Evolutionary conservation across 1,140 invertebrate species (phyloP), one percentile per base, ranked within the genome.

Genomic region (Cydia fagiglandana): DNA sequence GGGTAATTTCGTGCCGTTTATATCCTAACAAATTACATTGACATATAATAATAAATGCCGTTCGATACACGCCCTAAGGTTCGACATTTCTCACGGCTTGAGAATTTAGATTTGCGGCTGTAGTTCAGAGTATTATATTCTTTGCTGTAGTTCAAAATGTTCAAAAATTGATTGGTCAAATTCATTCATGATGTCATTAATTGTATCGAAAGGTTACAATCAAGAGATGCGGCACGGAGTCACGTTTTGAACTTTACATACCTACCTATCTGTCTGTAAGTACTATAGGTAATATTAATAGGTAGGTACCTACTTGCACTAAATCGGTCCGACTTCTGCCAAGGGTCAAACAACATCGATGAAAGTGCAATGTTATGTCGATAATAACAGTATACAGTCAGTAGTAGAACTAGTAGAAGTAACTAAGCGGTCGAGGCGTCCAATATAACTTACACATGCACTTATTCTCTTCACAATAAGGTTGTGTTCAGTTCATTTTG

Each of bases 301-400:
- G 38, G 38, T 41, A 34, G 34, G 5, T 6, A 47, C 2, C 12
- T 47, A 15, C 15, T 56, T 17, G n/a, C 6, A 56, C 5, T 68
- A 15, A 10, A 68, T 38, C 24, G 34, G 12, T 6, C 64, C 20
- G 20, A 6, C 24, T 20, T 24, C 20, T 13, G 15, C 53, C n/a
- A 9, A 56, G n/a, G 53, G 53, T 56, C 53, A 56, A 50, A 50
- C 12, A 50, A 56, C 53, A 56, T 56, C 53, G 53, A 56, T 56
- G 53, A 56, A 56, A 56, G 53, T 56, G 15, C 53, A 20, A 56
- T 17, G 53, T 17, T 56, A 56, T 17, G 53, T 17, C 53, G 53
- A 56, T 56, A 56, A 56, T 56, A 56, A 56, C 53, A n/a, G 15
- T 50, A 9, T 50, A 50, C 15, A 50, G 47, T 38, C 38, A 10